Evolutionary conservation across 1,140 invertebrate species (phyloP).

Genomic region (Conopomorpha cramerella): DNA sequence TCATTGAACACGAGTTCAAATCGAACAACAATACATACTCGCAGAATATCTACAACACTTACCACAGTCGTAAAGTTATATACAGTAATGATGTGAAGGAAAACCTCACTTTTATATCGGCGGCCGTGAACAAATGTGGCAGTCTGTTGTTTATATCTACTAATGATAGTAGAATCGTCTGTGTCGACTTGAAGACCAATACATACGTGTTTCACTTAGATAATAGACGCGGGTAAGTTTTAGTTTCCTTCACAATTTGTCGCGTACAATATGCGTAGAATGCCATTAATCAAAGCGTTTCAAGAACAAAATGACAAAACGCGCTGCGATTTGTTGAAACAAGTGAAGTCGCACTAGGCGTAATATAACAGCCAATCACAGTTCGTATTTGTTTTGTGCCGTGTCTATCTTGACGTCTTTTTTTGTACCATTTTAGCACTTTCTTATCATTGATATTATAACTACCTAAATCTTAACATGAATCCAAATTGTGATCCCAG

Average conservation of each 20-base stretch:
- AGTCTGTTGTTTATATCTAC: slow-evolving; percentile 37
- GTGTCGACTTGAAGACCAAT: slow-evolving; percentile 36
- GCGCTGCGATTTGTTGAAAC: no score
- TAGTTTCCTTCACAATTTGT: background rate
- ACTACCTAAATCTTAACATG: no score
- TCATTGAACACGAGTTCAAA: slow-evolving; percentile 26
- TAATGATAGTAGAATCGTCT: slow-evolving; percentile 32
- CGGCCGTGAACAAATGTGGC: slow-evolving; percentile 37
- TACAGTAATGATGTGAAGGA: slow-evolving; percentile 20
- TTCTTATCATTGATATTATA: no score
- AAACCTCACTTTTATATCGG: slow-evolving; percentile 22
- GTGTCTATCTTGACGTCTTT: no score
- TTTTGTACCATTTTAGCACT: no score
- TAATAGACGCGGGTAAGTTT: slow-evolving; percentile 35
- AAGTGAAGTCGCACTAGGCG: no score
- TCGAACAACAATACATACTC: slow-evolving; percentile 11
- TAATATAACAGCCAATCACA: no score
- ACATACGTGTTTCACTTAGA: slow-evolving; percentile 29
- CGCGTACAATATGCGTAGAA: no score
- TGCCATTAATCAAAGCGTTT: no score
- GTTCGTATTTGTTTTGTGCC: no score
- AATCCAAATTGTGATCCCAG: no score
- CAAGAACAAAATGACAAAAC: no score
- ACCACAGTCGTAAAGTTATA: slow-evolving; percentile 17
- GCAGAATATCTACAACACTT: slow-evolving; percentile 13